A percentile compares a stretch with the other conserved stretches of the same genome.
Conservation (phyloP, 1,140 invertebrate species). For the Cherax destructor region DNA sequence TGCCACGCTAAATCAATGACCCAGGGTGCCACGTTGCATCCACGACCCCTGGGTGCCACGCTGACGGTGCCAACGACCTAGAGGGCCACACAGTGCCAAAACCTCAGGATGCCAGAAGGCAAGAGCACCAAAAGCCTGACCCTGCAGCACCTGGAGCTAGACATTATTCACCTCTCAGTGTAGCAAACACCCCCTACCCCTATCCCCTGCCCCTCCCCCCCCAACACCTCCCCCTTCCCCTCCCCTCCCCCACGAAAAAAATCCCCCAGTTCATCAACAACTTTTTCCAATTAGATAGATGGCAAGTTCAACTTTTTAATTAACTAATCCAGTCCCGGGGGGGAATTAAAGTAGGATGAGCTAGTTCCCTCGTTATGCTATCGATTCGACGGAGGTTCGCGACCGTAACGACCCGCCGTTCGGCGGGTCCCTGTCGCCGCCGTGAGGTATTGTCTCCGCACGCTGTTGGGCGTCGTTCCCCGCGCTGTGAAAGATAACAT, state of each 20-base stretch:
- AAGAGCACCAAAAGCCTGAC: neutral
- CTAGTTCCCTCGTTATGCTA: conserved; percentile 50
- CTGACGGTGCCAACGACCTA: no score
- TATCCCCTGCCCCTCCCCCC: no score
- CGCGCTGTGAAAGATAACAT: neutral
- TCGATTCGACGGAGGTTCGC: conserved; percentile 30
- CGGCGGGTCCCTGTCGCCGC: no score
- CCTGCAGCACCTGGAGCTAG: conserved; percentile 10
- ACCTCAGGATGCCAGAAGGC: neutral
- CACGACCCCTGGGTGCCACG: no score
- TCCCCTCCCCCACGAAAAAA: neutral
- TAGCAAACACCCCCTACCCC: neutral
- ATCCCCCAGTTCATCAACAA: conserved; percentile 51
- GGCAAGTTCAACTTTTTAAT: conserved; percentile 65
- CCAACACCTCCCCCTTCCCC: no score
- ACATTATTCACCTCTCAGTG: conserved; percentile 52
- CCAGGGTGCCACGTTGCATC: no score
- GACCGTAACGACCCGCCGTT: neutral
- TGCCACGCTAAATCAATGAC: no score
- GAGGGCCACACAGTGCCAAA: no score
- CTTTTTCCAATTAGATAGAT: conserved; percentile 63
- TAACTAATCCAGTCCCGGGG: conserved; percentile 60
- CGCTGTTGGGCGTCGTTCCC: neutral
- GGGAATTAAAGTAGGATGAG: conserved; percentile 56
- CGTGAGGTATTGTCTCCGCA: neutral